Evolutionary conservation across 1,140 invertebrate genomes (phyloP).

Genomic region (Parasteatoda tepidariorum): DNA sequence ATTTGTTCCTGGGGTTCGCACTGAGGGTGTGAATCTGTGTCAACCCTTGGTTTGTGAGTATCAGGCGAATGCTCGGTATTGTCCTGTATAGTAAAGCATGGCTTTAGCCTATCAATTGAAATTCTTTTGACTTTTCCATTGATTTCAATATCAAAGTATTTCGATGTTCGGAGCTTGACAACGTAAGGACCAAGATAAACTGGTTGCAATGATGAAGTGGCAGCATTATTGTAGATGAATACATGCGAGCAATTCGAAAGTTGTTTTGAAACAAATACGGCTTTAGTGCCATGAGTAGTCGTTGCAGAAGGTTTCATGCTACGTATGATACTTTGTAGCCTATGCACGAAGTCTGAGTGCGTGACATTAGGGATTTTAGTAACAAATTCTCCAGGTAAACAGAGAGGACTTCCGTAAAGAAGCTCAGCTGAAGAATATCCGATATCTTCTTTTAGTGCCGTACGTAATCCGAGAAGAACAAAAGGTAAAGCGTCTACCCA

Average conservation of each 20-base stretch:
- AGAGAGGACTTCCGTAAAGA: not conserved
- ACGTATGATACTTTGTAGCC: not conserved
- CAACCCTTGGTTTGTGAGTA: no score
- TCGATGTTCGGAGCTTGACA: not conserved
- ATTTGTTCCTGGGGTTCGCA: no score
- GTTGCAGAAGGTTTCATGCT: not conserved
- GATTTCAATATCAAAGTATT: not conserved
- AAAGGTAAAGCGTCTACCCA: slow-evolving; percentile 3
- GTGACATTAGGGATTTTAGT: not conserved
- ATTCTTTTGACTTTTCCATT: not conserved
- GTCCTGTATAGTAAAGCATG: not conserved
- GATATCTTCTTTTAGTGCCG: not conserved
- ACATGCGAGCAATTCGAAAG: no score
- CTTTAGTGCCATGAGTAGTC: not conserved
- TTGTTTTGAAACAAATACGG: no score
- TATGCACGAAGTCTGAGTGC: not conserved
- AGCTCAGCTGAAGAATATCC: no score
- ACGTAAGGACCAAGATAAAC: no score
- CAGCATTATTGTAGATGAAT: not conserved
- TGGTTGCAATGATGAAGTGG: not conserved
- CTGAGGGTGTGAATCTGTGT: no score
- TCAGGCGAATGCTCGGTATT: no score
- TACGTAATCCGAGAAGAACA: not conserved
- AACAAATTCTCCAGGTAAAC: no score
- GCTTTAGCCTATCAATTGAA: not conserved